Percentiles rank a stretch among this genome's conserved stretches.
Evolutionary conservation across 2,888 invertebrate species (phyloP).

Genomic region (Uloborus plumipes): DNA sequence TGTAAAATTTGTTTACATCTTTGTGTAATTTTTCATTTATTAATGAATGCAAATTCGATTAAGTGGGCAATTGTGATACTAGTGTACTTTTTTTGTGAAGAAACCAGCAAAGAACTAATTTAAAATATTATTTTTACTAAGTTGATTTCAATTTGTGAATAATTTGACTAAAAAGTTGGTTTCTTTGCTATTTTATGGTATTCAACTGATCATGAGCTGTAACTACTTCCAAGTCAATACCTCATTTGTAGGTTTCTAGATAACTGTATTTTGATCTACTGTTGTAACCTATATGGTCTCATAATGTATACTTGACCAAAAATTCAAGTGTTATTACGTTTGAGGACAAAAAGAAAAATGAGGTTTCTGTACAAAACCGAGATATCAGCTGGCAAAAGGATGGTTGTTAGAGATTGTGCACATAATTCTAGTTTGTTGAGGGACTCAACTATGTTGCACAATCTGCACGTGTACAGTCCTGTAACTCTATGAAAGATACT

Average conservation of each 20-base stretch:
- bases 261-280: conserved; percentile 51
- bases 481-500: conserved; percentile 62
- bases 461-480: conserved; percentile 64
- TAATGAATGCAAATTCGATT: too few relatives aligned
- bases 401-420: conserved; percentile 63
- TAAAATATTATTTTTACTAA: too few relatives aligned
- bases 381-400: conserved; percentile 36
- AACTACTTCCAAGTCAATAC: conserved; percentile 54
- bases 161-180: conserved; percentile 32
- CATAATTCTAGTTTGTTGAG: conserved; percentile 63
- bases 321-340: conserved; percentile 38
- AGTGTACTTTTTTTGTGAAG: too few relatives aligned
- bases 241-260: conserved; percentile 58
- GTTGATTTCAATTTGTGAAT: too few relatives aligned
- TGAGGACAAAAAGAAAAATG: conserved; percentile 16
- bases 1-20: too few relatives aligned
- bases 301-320: conserved; percentile 53
- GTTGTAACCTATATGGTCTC: conserved; percentile 40
- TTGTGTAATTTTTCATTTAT: too few relatives aligned
- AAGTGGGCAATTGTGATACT: too few relatives aligned
- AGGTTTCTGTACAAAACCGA: conserved; percentile 18
- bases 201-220: conserved; percentile 40
- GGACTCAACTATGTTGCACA: conserved; percentile 62
- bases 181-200: conserved; percentile 29
- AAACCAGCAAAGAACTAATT: too few relatives aligned